These are phyloP conservation scores for Chunga burmeisteri DNA, from an alignment of 2,113 vertebrate species.

Conservation along the genomic window DNA sequence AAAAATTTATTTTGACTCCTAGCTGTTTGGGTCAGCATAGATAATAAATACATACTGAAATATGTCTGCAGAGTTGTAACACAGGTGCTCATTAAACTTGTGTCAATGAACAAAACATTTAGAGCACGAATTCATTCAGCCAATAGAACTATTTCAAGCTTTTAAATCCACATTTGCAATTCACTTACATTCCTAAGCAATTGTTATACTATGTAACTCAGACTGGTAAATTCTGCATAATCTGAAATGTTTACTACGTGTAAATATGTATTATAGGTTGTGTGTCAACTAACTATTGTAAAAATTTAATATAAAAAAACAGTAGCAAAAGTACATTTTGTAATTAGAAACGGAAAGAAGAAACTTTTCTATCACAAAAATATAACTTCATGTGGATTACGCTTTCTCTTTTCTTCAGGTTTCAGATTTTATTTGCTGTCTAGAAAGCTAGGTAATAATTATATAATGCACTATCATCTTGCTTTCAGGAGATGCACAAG, in stretches of 20 bases:
- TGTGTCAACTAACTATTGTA: neutral
- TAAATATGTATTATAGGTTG: neutral
- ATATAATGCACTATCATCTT: neutral
- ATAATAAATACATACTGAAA: neutral
- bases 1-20: neutral
- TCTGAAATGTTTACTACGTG: neutral
- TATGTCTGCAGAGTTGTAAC: neutral
- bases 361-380: neutral
- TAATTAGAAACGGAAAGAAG: neutral
- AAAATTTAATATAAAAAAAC: neutral
- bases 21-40: neutral
- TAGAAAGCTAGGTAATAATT: neutral
- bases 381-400: fast-evolving
- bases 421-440: neutral
- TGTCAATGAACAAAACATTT: neutral
- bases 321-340: neutral
- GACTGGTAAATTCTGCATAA: neutral
- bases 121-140: neutral
- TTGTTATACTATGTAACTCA: neutral
- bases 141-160: neutral
- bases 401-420: neutral
- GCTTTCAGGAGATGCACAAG: neutral
- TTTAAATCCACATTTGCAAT: neutral
- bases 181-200: neutral
- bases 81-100: neutral